Base-by-base conservation (phyloP, 2,888 invertebrate species). In the Thereva unica region DNA sequence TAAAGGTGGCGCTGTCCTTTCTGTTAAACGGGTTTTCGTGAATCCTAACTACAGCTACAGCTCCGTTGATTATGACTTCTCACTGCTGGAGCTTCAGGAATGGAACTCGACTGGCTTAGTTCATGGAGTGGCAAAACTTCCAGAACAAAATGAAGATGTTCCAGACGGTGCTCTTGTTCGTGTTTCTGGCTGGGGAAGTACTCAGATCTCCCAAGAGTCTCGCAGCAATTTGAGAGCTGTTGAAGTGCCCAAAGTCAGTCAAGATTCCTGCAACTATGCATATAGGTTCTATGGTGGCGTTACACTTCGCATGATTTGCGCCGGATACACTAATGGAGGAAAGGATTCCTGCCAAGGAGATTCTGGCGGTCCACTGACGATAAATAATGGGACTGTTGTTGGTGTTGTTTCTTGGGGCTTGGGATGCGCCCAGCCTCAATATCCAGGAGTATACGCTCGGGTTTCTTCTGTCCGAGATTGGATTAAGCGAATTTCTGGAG, bases 11-110 rank as follows among this genome's bases (percentile, higher is more conserved):
- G 66, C 78, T 7, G 63, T 80, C 4, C 75, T 78, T 9, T 52
- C 63, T 4, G 78, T 82, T 0, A 69, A 71, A 53, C 70, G 69
- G 44, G 74, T 80, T 7, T 73, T 73, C 69, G 73, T 77, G 23
- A 82, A 83, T 71, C 73, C 76, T 5, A 68, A 76, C 3, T 83
- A 77, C 71, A 75, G 80, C 73, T 35, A 74, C 1, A 72, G 71
- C 5, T 80, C 76, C 1, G 78, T 78, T 9, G 80, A 83, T 69
- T 81, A 77, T 64, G 83, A 83, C 70, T 80, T 82, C 66, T 77
- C 82, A 0, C 65, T 83, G 5, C 69, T 83, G 23, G 73, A 78
- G 67, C 72, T 83, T 67, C 65, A 69, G 3, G 73, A 75, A 52
- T 71, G 75, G 10, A 76, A 78, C 0, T 61, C 37, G 0, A 68